Percentiles rank a stretch among this genome's conserved stretches.
phyloP scores from a whole-genome alignment of 53 echinoderm and acorn worm species.

The Temnopleurus reevesii region DNA sequence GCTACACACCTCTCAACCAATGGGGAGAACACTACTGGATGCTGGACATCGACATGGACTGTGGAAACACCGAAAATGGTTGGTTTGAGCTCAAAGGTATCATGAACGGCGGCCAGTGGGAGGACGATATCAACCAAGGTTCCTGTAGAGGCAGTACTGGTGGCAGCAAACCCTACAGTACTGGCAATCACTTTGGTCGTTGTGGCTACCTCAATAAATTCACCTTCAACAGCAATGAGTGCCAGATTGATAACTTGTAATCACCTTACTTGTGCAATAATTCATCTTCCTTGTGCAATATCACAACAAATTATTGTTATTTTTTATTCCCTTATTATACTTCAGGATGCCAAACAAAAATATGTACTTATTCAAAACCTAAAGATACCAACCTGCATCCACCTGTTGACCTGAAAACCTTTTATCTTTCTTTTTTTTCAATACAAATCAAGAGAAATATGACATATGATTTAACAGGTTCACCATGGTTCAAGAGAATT shows the following conservation, averaged over 20 bases:
- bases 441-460: too few species aligned
- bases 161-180: constrained; percentile 52
- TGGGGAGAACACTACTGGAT: constrained; percentile 94
- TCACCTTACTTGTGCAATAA: neutral
- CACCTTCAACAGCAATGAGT: constrained; percentile 48
- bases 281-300: neutral
- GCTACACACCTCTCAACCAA: constrained; percentile 75
- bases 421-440: too few species aligned
- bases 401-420: too few species aligned
- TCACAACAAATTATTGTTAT: too few species aligned
- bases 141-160: constrained; percentile 50
- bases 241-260: constrained; percentile 62
- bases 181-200: constrained; percentile 67
- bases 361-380: too few species aligned
- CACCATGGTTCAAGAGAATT: too few species aligned
- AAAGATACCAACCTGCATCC: too few species aligned
- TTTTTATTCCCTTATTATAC: too few species aligned
- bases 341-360: too few species aligned
- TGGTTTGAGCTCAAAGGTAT: constrained; percentile 94
- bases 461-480: too few species aligned
- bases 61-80: constrained; percentile 68
- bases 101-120: constrained; percentile 58
- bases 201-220: constrained; percentile 66
- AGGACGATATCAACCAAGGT: constrained; percentile 60
- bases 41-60: constrained; percentile 81